Evolutionary conservation across 2,797 vertebrate species (phyloP).

Genomic region (Mormyrus hasselquistii): DNA sequence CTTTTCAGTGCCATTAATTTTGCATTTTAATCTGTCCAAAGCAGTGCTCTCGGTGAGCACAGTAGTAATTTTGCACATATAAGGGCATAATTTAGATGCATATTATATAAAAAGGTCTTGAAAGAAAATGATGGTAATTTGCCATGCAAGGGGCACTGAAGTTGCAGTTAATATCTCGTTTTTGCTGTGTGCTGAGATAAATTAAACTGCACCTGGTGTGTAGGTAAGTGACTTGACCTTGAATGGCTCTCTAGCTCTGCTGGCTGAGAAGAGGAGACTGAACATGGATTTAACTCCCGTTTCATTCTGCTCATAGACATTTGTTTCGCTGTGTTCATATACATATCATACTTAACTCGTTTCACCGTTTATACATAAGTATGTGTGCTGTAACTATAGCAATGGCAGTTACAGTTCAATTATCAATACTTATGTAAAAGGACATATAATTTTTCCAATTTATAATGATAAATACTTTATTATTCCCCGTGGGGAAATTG

Average conservation of each 20-base stretch:
- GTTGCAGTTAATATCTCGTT: neutral
- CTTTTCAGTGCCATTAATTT: neutral
- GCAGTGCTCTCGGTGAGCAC: neutral
- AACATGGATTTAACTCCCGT: neutral
- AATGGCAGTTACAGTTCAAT: neutral
- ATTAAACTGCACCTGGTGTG: neutral
- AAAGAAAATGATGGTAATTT: neutral
- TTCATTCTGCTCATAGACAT: neutral
- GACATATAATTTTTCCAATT: neutral
- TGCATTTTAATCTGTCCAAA: neutral
- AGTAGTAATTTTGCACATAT: neutral
- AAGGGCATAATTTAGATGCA: neutral
- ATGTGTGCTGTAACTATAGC: neutral
- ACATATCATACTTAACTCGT: neutral
- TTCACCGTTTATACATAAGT: neutral
- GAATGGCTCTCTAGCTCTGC: neutral
- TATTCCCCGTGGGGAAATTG: too few relatives aligned
- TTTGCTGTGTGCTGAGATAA: neutral
- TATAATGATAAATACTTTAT: neutral
- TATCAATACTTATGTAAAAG: neutral
- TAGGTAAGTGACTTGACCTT: neutral
- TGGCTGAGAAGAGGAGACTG: neutral
- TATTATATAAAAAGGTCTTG: neutral
- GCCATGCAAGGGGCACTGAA: neutral
- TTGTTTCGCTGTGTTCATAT: neutral